These are phyloP conservation scores for Arrhamphus sclerolepis DNA, from an alignment of 2,797 vertebrate species.

Conservation along the genomic window DNA sequence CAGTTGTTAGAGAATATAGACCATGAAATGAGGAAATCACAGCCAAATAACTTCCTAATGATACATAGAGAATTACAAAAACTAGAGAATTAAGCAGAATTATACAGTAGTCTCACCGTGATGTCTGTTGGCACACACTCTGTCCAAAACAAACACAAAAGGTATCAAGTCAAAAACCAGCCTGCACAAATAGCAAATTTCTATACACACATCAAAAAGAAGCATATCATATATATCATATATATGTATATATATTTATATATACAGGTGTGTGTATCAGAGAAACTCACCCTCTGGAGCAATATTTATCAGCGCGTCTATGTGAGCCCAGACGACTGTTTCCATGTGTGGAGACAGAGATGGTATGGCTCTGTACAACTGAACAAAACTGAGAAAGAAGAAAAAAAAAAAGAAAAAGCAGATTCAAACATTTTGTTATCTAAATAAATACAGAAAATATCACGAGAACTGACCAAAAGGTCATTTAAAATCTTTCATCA, in stretches of 20 bases:
- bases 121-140: slow-evolving; percentile 59
- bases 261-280: neutral
- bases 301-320: slow-evolving; percentile 46
- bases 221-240: too few species aligned
- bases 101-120: slow-evolving; percentile 52
- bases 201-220: neutral
- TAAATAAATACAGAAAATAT: neutral
- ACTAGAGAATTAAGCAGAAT: neutral
- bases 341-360: slow-evolving; percentile 45
- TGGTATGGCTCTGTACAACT: slow-evolving; percentile 44
- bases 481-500: too few species aligned
- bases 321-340: slow-evolving; percentile 37
- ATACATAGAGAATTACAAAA: too few species aligned
- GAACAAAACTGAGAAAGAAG: slow-evolving; percentile 47
- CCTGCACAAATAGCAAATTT: neutral
- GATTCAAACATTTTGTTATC: slow-evolving; percentile 8
- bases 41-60: too few species aligned
- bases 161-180: neutral
- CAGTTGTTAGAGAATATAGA: neutral
- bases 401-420: neutral
- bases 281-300: slow-evolving; percentile 65
- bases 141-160: slow-evolving; percentile 22
- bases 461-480: too few species aligned
- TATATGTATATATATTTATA: neutral
- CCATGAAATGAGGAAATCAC: too few species aligned